Base-by-base conservation (phyloP, 2,888 invertebrate species). In the Ceramica pisi region DNA sequence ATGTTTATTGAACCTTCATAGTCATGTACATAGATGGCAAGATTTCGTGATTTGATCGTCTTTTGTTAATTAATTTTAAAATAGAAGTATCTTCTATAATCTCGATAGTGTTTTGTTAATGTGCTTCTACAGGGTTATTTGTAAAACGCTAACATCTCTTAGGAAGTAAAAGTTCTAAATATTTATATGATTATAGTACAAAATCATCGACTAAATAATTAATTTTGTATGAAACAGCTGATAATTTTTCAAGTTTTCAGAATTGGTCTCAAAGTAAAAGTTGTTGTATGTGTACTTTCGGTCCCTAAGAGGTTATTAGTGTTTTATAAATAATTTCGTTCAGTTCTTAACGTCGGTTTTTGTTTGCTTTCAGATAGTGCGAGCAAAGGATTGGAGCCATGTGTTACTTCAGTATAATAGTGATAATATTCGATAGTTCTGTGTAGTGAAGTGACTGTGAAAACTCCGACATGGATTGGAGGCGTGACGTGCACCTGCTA, bases 321-420 rank as follows among this genome's bases (percentile, higher is more conserved):
- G n/a, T n/a, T n/a, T n/a, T n/a, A n/a, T n/a, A n/a, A n/a, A n/a
- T n/a, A n/a, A n/a, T n/a, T n/a, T n/a, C n/a, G n/a, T n/a, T n/a
- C n/a, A n/a, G n/a, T n/a, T n/a, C n/a, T 51, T 60, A 23, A 76
- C 9, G 6, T 10, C 0, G 8, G 3, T 19, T 46, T 66, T 67
- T 66, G 75, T 90, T 87, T 90, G 70, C 84, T 93, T 92, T 19
- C 93, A 94, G 94, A 83, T 87, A 65, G 67, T 65, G 70, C 67
- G 67, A 66, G 67, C 26, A 71, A 73, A 73, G n/a, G 23, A 44
- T 44, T 51, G 73, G 85, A 80, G 66, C 77, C 70, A 92, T 94
- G 94, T 93, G 92, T 87, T 92, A 91, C 88, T 93, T 93, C 85
- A 93, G 92, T 84, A 90, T 93, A 87, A 92, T 92, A 90, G 90